Base-by-base conservation (phyloP, 1,140 invertebrate genomes). In the Drosophila aff. region DNA sequence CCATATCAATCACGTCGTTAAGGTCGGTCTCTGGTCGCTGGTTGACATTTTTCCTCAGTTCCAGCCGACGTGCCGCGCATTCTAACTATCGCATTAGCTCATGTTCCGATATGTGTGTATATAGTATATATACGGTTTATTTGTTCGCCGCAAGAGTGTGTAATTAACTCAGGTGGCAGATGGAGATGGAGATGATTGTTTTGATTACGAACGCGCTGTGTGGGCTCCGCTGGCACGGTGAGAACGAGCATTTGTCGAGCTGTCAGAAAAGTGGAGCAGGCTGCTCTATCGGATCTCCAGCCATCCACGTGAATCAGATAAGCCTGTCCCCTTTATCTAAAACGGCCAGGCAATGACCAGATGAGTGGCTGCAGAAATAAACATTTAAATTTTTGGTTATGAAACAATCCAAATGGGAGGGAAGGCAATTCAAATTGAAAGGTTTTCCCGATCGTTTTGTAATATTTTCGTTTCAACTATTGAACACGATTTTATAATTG, bases 1-100 rank as follows among this genome's bases (percentile, higher is more conserved):
- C 82, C 72, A 86, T 72, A 82, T 85, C 75, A 86, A 85, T 86
- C 79, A 85, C 52, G 26, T 58, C 49, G 74, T 66, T 76, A 84
- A 86, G 63, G 63, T 55, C 52, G 80, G 68, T 79, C 53, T 74
- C 36, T 28, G 53, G 36, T 66, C 63, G 50, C 61, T 49, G 46
- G 59, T 63, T 86, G 79, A 82, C 71, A 87, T 82, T 87, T 82
- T 71, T 69, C 60, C 60, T 40, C 76, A 71, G 68, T 67, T 62
- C 9, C 38, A 58, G 41, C 52, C 15, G 82, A 87, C 83, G 84
- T 89, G 83, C 69, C 61, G 71, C 61, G 77, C 61, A 73, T 89
- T 73, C 61, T 67, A 69, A 89, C 61, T 66, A 58, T 52, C 46
- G 13, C 53, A 82, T 86, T 86, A 62, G 38, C 46, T 50, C 50